Conservation (phyloP, 2,113 vertebrate species). For the Onychostoma macrolepis region DNA sequence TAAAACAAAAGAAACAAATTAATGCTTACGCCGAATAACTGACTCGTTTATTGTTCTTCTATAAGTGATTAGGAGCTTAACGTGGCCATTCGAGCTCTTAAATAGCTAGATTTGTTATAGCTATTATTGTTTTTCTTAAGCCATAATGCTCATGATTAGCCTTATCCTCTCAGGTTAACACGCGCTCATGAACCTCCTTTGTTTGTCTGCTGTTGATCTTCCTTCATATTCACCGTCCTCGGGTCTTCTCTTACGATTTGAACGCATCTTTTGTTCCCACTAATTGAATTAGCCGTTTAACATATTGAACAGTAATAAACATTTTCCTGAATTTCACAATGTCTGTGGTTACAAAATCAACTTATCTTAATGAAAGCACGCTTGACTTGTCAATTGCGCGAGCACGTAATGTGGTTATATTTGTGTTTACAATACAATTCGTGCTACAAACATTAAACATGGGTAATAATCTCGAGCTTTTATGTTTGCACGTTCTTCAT, state of each 20-base stretch:
- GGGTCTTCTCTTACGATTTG: not conserved
- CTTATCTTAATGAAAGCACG: not conserved
- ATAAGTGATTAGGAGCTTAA: not conserved
- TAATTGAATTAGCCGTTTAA: no score
- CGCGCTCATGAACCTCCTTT: conserved; percentile 41
- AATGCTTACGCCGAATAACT: not conserved
- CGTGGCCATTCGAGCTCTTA: not conserved
- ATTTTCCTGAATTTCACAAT: not conserved
- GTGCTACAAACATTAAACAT: not conserved
- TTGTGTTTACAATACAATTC: not conserved
- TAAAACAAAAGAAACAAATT: conserved; percentile 6
- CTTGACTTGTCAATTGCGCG: not conserved
- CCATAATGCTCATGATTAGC: conserved; percentile 41
- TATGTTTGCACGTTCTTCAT: not conserved
- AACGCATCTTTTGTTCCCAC: not conserved
- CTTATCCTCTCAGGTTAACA: conserved; percentile 43
- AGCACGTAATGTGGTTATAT: not conserved
- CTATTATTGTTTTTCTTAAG: conserved; percentile 13
- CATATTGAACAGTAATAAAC: not conserved
- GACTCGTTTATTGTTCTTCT: not conserved
- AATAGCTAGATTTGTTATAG: not conserved
- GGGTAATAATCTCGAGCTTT: not conserved
- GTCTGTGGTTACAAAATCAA: not conserved
- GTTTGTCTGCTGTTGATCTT: conserved; percentile 37
- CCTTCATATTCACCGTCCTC: not conserved